Base-by-base conservation (phyloP, 2,113 vertebrate genomes). In the Lophura nycthemera region DNA sequence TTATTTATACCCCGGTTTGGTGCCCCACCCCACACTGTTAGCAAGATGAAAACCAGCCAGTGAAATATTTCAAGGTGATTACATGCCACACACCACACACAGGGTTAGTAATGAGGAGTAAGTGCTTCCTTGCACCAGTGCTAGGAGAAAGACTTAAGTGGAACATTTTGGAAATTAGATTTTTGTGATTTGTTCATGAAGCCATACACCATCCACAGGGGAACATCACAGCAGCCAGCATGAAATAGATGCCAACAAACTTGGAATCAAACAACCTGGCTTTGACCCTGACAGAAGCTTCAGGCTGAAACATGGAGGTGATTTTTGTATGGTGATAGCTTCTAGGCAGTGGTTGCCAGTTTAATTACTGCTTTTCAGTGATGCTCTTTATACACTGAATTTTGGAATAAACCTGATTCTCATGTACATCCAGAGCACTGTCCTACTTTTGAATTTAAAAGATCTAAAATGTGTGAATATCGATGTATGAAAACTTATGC, bases 51-150 rank as follows among this genome's bases (percentile, higher is more conserved):
- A 94, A 76, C 65, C 80, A 17, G 5, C 47, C 65, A 80, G 52
- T 92, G 91, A 94, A 94, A 81, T 90, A 92, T 93, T 94, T 92
- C 81, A 92, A 87, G 88, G 91, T 92, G 92, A 87, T 96, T 90
- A 85, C 12, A 56, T 86, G 86, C 80, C 80, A 83, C 70, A 25
- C 60, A 67, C 43, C 48, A 70, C 56, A 74, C 47, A 76, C 34
- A 10, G 63, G 48, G 56, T 79, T 92, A 83, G 59, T 83, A 86
- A 83, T 81, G 73, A 85, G 70, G 79, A 83, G 50, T 63, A 86
- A 88, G 71, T 32, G 45, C 40, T 95, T 95, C 48, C 78, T 95
- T 92, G 59, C 65, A 86, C 90, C 81, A 24, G 19, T 48, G 63
- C 7, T 77, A 81, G 64, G 76, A 86, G 76, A 75, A 47, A 89